These are phyloP conservation scores for Balaeniceps rex DNA, from an alignment of 2,113 vertebrate species.

Conservation along the genomic window DNA sequence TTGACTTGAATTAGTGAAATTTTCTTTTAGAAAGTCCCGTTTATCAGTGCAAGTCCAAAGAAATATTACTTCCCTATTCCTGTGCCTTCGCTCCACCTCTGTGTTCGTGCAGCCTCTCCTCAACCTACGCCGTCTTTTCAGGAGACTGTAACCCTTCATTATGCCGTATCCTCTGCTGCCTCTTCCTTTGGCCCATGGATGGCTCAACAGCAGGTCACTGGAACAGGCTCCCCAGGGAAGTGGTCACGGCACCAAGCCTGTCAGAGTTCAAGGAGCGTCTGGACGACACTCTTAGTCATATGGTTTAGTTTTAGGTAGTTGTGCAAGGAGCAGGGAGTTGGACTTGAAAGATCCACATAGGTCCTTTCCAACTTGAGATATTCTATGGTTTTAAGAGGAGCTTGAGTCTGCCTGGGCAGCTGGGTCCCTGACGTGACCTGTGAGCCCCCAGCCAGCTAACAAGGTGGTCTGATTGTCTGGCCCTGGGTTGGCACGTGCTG, in stretches of 20 bases:
- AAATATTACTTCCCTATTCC: not conserved
- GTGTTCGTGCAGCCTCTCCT: not conserved
- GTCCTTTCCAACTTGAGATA: too few relatives aligned
- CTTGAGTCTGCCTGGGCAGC: not conserved
- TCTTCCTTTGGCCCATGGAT: not conserved
- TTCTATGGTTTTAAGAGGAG: not conserved
- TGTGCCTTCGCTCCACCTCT: not conserved
- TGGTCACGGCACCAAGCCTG: too few relatives aligned
- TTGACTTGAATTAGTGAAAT: not conserved
- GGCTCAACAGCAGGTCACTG: not conserved
- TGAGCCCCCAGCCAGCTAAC: accelerated
- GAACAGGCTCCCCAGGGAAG: too few relatives aligned
- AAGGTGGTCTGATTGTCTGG: not conserved
- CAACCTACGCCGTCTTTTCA: accelerated
- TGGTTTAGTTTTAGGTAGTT: too few relatives aligned
- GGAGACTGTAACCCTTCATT: not conserved
- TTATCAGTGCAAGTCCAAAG: not conserved
- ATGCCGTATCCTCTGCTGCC: accelerated
- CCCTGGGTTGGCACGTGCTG: accelerated
- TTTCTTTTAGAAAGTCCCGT: not conserved
- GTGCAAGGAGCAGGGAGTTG: too few relatives aligned
- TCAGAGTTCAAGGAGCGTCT: too few relatives aligned
- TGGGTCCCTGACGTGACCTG: not conserved
- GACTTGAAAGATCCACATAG: too few relatives aligned
- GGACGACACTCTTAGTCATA: too few relatives aligned